Base-by-base conservation (phyloP, 2,113 vertebrate species). In the Tor tambroides region DNA sequence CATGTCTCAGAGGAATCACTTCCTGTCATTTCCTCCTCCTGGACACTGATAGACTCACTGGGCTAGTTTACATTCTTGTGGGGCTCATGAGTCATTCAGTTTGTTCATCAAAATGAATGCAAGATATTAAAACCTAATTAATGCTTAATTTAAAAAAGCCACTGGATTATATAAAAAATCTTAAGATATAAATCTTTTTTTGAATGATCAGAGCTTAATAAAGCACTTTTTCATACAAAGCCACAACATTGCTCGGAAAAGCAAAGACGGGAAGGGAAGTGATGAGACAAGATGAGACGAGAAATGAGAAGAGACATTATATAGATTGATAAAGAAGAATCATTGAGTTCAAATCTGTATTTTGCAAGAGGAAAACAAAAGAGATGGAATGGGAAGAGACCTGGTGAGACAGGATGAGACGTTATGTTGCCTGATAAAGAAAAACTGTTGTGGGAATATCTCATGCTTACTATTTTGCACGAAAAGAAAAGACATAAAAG, bases 41-140 rank as follows among this genome's bases (percentile, higher is more conserved):
- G 43, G 32, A 54, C 28, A 72, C 61, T 30, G 54, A 32, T 51
- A 28, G 88, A 49, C 46, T 17, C 38, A 56, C 76, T 77, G 46
- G 72, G 41, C 43, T n/a, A 61, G 74, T 86, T 87, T 82, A 79
- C 85, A 35, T 41, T 63, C 11, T 61, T 28, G 49, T 72, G 21
- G 77, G 38, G 49, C 35, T 86, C 61, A 43, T 59, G 51, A 51
- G 23, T 80, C 76, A 88, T 87, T 86, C 32, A 80, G 43, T 89
- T 80, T 71, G 84, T 67, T 87, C 21, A 88, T 89, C 51, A 80
- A 81, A 88, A 38, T 67, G 28, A 87, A 83, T 88, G 35, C 67
- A 38, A 83, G 82, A 85, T 88, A 30, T 49, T 23, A 72, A 72
- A 72, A 38, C 69, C 8, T 38, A 72, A 38, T 72, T 38, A 72